Percentiles rank a stretch among this genome's conserved stretches.
Conservation (phyloP, 2,888 invertebrate species). For the Noctua pronuba region DNA sequence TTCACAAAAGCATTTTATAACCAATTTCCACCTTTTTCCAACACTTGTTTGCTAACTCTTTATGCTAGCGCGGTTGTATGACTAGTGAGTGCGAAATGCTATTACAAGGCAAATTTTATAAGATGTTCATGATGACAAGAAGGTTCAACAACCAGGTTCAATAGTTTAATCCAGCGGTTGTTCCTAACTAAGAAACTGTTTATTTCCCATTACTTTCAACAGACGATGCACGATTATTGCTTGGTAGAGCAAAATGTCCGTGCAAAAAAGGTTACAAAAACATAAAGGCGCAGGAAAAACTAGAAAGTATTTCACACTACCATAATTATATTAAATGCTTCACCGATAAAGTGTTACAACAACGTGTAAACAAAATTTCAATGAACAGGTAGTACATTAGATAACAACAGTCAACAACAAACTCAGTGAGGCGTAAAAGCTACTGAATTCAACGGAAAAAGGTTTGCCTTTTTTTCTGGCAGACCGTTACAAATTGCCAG, state of each 20-base stretch:
- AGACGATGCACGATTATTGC: neutral
- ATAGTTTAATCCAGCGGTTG: neutral
- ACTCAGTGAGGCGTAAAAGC: constrained; percentile 82
- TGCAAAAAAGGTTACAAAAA: neutral
- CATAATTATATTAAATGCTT: constrained; percentile 37
- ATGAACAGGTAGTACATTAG: constrained; percentile 72
- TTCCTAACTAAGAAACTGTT: neutral
- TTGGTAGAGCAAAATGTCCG: neutral
- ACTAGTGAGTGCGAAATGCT: too few relatives aligned
- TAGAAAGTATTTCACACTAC: constrained; percentile 34
- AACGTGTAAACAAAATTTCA: constrained; percentile 67
- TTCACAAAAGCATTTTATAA: neutral
- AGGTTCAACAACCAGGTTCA: neutral
- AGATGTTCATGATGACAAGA: neutral
- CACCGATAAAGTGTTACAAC: constrained; percentile 53
- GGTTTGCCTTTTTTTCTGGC: constrained; percentile 81
- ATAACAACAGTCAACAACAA: constrained; percentile 65
- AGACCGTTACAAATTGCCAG: constrained; percentile 87
- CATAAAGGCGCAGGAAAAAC: neutral
- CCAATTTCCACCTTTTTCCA: neutral
- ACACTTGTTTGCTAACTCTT: neutral
- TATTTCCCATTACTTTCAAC: neutral
- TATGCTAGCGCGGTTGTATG: too few relatives aligned
- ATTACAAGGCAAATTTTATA: too few relatives aligned
- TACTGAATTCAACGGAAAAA: constrained; percentile 87